Percentiles rank a stretch among this genome's conserved stretches.
These are phyloP conservation scores for Rhodinocichla rosea DNA, from an alignment of 2,113 vertebrate genomes.

Conservation along the genomic window DNA sequence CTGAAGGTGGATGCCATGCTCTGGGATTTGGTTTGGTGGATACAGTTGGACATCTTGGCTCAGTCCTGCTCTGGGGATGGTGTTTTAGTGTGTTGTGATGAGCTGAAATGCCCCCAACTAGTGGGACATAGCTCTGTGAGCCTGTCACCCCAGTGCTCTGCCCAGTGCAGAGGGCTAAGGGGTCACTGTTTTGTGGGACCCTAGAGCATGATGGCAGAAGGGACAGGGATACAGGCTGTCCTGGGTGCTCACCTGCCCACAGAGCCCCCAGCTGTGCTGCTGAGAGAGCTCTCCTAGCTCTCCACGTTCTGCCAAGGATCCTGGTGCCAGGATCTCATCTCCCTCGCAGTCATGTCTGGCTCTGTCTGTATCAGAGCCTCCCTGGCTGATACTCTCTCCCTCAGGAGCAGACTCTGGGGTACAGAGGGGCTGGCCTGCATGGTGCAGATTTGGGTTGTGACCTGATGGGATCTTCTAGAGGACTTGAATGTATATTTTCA, in stretches of 20 bases:
- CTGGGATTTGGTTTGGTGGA: neutral
- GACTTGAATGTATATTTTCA: neutral
- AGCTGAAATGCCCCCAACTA: neutral
- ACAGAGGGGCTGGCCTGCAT: neutral
- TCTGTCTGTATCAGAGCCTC: neutral
- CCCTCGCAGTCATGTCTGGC: accelerated
- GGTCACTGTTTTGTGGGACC: neutral
- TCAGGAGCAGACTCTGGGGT: neutral
- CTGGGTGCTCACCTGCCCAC: neutral
- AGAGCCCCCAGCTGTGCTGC: accelerated
- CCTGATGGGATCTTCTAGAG: neutral
- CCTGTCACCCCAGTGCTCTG: neutral
- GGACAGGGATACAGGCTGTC: neutral
- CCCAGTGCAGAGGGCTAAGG: neutral
- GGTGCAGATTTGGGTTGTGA: neutral
- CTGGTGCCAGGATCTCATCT: neutral
- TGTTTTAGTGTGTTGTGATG: neutral
- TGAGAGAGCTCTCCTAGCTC: neutral
- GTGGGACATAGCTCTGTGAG: neutral
- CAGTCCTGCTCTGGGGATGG: neutral
- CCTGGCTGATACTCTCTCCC: neutral
- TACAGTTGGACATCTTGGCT: neutral
- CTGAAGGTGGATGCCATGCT: neutral
- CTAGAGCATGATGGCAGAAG: neutral
- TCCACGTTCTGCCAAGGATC: neutral